phyloP scores from a whole-genome alignment of 2,888 invertebrate genomes.

The Netelia melanura region DNA sequence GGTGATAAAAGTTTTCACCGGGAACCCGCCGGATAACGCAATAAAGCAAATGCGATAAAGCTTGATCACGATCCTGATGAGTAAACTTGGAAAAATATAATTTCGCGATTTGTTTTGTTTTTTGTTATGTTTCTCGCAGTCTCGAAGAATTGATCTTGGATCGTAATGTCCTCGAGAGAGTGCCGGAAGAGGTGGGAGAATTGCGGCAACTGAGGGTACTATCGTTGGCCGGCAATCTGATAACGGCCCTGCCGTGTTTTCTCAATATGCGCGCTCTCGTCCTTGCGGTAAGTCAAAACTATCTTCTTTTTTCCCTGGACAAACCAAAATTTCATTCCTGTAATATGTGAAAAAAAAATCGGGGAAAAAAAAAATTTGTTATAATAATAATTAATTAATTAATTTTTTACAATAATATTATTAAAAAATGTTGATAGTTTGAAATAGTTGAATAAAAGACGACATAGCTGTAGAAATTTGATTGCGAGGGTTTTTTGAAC shows the following conservation, averaged over 20 bases:
- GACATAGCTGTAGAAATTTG: too few relatives aligned
- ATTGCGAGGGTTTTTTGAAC: neutral
- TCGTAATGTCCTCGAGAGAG: constrained; percentile 89
- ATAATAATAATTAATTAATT: neutral
- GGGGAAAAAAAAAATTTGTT: neutral
- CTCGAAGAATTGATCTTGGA: constrained; percentile 90
- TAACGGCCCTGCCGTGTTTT: constrained; percentile 85
- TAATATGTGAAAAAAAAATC: neutral
- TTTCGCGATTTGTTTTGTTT: neutral
- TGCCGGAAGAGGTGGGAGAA: constrained; percentile 87
- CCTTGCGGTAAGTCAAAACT: constrained; percentile 84
- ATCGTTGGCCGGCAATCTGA: constrained; percentile 87
- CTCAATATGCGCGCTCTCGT: constrained; percentile 87
- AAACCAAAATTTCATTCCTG: constrained; percentile 11
- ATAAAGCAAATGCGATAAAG: neutral
- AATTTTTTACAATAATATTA: neutral
- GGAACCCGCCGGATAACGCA: neutral
- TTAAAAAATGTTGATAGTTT: neutral
- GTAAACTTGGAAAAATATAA: neutral
- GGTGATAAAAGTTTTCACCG: constrained; percentile 11
- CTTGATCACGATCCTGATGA: neutral
- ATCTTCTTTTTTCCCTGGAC: neutral
- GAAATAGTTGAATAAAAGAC: too few relatives aligned
- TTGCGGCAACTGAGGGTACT: constrained; percentile 88
- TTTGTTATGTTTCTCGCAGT: constrained; percentile 85